Conservation (phyloP, 2,797 vertebrate species). For the Hyperoplus immaculatus region DNA sequence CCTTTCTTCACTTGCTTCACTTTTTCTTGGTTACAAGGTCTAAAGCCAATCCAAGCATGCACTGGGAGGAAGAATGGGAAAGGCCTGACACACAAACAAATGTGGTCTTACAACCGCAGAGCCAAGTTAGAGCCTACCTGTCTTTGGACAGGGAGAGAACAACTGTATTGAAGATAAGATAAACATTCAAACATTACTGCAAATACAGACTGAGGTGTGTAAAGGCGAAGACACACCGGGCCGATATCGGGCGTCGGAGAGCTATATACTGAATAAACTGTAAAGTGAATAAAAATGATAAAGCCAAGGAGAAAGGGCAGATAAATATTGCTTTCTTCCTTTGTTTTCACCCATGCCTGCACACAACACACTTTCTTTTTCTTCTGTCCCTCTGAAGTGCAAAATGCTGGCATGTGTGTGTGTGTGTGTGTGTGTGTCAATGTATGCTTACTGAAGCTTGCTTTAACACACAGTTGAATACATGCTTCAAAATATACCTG, state of each 20-base stretch:
- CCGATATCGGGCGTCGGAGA: conserved; percentile 9
- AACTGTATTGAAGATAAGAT: conserved; percentile 13
- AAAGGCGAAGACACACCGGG: conserved; percentile 17
- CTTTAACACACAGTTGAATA: conserved; percentile 32
- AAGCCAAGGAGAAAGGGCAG: conserved; percentile 34
- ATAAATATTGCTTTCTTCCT: neutral
- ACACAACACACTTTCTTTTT: conserved; percentile 5
- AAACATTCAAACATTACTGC: conserved; percentile 41
- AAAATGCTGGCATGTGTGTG: conserved; percentile 31
- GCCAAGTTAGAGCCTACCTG: neutral
- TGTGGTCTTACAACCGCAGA: neutral
- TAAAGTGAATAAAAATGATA: conserved; percentile 13
- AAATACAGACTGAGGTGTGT: conserved; percentile 11
- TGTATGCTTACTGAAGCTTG: conserved; percentile 18
- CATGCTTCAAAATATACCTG: conserved; percentile 23
- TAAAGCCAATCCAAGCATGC: conserved; percentile 9
- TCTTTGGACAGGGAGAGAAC: neutral
- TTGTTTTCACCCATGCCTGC: conserved; percentile 29
- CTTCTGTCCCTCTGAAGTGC: conserved; percentile 20
- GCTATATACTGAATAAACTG: conserved; percentile 23
- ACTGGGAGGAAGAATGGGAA: neutral
- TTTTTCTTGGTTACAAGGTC: neutral
- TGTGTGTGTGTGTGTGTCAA: conserved; percentile 15
- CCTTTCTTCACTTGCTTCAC: neutral
- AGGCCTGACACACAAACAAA: neutral